A percentile compares a stretch with the other conserved stretches of the same genome.
These are phyloP conservation scores for Heliconius ethilla DNA, from an alignment of 2,888 invertebrate species.

Conservation along the genomic window DNA sequence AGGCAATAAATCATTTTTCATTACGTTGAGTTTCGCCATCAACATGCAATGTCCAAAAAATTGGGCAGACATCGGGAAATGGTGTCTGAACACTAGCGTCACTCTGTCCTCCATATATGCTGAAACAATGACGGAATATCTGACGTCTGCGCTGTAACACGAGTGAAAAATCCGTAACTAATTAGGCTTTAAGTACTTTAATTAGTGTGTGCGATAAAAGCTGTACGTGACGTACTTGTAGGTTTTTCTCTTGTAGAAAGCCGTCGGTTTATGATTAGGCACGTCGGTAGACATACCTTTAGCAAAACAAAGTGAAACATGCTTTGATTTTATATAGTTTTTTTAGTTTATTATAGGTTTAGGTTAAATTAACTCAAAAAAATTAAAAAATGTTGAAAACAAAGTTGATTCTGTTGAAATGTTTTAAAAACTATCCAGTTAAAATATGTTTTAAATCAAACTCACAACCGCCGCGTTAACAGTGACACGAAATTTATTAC, in stretches of 20 bases:
- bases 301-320: conserved; percentile 12
- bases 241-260: conserved; percentile 29
- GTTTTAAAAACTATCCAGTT: not conserved
- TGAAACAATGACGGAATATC: too few relatives aligned
- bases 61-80: not conserved
- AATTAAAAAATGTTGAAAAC: too few relatives aligned
- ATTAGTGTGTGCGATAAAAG: conserved; percentile 23
- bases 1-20: not conserved
- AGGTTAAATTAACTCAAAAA: not conserved
- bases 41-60: not conserved
- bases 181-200: conserved; percentile 18
- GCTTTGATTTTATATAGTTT: not conserved
- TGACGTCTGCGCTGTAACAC: not conserved
- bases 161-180: not conserved
- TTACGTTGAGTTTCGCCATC: not conserved
- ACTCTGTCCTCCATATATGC: too few relatives aligned
- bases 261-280: conserved; percentile 39
- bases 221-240: conserved; percentile 36
- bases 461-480: too few relatives aligned
- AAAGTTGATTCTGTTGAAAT: not conserved
- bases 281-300: conserved; percentile 34
- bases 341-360: too few relatives aligned
- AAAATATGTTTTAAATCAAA: not conserved
- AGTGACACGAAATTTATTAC: not conserved
- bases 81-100: too few relatives aligned